phyloP scores from a whole-genome alignment of 2,888 invertebrate species.

The Lasioglossum leucozonium region DNA sequence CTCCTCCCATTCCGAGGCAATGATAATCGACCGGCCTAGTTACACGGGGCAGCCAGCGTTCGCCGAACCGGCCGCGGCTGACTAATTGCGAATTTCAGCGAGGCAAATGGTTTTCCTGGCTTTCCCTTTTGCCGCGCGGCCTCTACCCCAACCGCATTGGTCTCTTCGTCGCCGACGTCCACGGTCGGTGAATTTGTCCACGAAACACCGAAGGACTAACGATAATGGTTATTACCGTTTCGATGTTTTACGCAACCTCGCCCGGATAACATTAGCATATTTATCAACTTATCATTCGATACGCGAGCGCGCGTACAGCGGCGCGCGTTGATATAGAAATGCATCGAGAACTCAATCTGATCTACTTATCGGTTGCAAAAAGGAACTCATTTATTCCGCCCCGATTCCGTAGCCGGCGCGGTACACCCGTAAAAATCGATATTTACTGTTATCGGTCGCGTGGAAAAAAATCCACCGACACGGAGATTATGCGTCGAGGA shows the following conservation, averaged over 20 bases:
- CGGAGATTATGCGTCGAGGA: constrained; percentile 25
- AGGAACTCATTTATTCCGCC: constrained; percentile 69
- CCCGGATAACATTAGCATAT: constrained; percentile 66
- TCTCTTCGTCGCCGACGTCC: background rate
- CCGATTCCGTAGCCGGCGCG: constrained; percentile 50
- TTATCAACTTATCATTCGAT: constrained; percentile 64
- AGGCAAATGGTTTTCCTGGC: constrained; percentile 15
- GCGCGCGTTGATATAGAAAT: constrained; percentile 9
- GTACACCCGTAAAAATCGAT: constrained; percentile 36
- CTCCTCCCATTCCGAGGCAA: constrained; percentile 21
- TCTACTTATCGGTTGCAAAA: constrained; percentile 43
- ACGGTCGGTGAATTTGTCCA: background rate
- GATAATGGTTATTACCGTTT: constrained; percentile 43
- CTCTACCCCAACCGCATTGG: background rate
- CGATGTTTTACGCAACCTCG: constrained; percentile 42
- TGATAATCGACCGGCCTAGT: constrained; percentile 53
- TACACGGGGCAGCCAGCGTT: constrained; percentile 14
- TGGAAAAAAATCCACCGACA: background rate
- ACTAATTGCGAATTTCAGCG: constrained; percentile 59
- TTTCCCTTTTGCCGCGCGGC: constrained; percentile 29
- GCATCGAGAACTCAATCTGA: constrained; percentile 55
- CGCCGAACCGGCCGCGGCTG: constrained; percentile 6
- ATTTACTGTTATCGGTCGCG: constrained; percentile 36
- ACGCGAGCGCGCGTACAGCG: constrained; percentile 14
- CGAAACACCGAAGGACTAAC: constrained; percentile 1